phyloP scores from a whole-genome alignment of 2,113 vertebrate species.

The Rhineura floridana region DNA sequence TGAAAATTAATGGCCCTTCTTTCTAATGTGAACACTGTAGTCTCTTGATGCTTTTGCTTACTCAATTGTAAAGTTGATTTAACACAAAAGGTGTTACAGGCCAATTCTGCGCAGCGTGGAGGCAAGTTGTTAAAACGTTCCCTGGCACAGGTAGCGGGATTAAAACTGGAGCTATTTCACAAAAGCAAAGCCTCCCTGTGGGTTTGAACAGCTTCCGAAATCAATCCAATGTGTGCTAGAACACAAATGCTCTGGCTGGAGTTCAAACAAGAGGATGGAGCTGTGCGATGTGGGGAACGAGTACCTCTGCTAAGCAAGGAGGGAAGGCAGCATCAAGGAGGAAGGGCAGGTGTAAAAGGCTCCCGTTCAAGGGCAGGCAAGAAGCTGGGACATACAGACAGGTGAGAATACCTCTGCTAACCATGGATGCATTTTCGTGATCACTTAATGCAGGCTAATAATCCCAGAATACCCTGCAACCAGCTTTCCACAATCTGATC shows the following conservation, averaged over 20 bases:
- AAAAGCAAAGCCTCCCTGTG: neutral
- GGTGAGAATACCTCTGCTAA: neutral
- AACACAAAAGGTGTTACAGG: neutral
- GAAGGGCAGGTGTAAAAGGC: neutral
- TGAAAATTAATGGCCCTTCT: neutral
- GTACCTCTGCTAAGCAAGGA: neutral
- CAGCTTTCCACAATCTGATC: no score
- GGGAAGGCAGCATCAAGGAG: neutral
- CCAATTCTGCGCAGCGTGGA: neutral
- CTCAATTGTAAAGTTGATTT: neutral
- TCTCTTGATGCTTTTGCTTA: conserved; percentile 12
- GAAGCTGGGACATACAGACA: neutral
- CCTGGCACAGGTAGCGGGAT: neutral
- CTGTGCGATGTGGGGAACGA: neutral
- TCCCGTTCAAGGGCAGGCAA: no score
- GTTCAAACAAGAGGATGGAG: neutral
- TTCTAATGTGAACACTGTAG: neutral
- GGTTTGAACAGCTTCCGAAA: conserved; percentile 5
- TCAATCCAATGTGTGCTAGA: neutral
- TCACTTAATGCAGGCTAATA: neutral
- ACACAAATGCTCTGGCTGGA: neutral
- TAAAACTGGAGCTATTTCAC: conserved; percentile 22
- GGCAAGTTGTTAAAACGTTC: conserved; percentile 12
- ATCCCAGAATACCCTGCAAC: neutral
- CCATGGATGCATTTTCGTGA: neutral